phyloP scores from a whole-genome alignment of 2,797 vertebrate genomes.

The Rhinatrema bivittatum region DNA sequence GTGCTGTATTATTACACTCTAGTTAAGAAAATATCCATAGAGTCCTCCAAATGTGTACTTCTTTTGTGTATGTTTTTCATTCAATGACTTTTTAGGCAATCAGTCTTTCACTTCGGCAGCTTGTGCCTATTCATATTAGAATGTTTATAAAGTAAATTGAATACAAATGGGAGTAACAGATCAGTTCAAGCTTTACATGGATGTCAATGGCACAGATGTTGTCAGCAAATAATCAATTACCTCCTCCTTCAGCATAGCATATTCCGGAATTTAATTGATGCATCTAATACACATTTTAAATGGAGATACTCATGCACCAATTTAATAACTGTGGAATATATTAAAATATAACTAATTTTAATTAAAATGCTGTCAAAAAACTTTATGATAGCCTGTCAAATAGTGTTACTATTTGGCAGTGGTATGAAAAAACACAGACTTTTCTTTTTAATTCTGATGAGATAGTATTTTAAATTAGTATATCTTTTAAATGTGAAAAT shows the following conservation, averaged over 20 bases:
- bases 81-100: no score
- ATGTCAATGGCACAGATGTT: no score
- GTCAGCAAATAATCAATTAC: neutral
- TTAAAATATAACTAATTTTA: conserved; percentile 11
- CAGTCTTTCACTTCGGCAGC: no score
- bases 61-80: no score
- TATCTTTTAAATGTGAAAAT: conserved; percentile 28
- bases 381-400: neutral
- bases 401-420: conserved; percentile 1
- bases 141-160: no score
- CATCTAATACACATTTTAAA: conserved; percentile 12
- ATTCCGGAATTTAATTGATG: conserved; percentile 3
- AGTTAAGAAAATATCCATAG: no score
- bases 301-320: neutral
- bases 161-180: no score
- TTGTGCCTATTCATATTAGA: no score
- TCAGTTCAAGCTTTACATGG: no score
- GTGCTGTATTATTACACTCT: no score
- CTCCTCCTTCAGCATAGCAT: neutral
- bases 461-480: conserved; percentile 10
- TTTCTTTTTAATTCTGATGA: conserved; percentile 16
- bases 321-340: neutral
- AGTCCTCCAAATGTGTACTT: no score
- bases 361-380: conserved; percentile 15
- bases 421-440: conserved; percentile 8